phyloP scores from a whole-genome alignment of 2,888 invertebrate species.

The Lepidochrysops patricia region DNA sequence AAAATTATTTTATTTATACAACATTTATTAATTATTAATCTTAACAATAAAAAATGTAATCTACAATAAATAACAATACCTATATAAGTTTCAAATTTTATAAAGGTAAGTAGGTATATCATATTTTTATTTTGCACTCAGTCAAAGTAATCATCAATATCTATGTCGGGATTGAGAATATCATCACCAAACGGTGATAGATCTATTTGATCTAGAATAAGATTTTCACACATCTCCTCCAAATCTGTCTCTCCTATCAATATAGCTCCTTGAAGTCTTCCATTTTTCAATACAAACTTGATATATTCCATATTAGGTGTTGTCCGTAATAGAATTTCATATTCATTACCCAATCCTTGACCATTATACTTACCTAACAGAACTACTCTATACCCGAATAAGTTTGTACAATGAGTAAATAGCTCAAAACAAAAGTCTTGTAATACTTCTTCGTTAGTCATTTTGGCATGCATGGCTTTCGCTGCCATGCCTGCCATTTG shows the following conservation, averaged over 20 bases:
- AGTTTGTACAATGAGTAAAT: conserved; percentile 95
- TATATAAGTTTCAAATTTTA: too few species aligned
- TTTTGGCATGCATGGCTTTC: conserved; percentile 84
- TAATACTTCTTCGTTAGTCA: conserved; percentile 76
- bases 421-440: conserved; percentile 98
- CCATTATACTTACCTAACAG: conserved; percentile 94
- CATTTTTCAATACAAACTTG: conserved; percentile 89
- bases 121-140: conserved; percentile 42
- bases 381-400: conserved; percentile 95
- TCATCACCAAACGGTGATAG: conserved; percentile 91
- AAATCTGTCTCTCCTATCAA: conserved; percentile 97
- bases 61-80: neutral
- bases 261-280: conserved; percentile 92
- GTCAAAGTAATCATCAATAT: conserved; percentile 99
- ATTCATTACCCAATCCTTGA: conserved; percentile 85
- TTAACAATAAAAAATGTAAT: neutral
- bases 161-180: conserved; percentile 94
- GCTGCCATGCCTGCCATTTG: conserved; percentile 98
- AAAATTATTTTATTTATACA: too few species aligned
- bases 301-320: conserved; percentile 88
- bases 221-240: conserved; percentile 98
- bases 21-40: too few species aligned
- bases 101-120: neutral
- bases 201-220: conserved; percentile 95
- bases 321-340: conserved; percentile 89